Base-by-base conservation (phyloP, 2,797 vertebrate genomes). In the Neostethus bicornis region DNA sequence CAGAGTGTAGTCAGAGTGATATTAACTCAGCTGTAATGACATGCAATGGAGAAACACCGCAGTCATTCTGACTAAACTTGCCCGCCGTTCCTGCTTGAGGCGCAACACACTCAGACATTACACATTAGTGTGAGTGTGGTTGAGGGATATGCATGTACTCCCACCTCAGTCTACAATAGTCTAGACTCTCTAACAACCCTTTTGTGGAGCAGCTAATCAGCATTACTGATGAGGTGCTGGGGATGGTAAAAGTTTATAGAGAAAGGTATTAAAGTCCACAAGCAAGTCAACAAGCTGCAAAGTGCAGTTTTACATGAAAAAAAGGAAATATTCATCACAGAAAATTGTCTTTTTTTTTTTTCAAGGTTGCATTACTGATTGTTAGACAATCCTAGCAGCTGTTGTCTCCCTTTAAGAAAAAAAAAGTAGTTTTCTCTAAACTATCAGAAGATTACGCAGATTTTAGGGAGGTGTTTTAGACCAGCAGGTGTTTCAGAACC, bases 161-260 rank as follows among this genome's bases (percentile, higher is more conserved):
- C 62, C 60, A 71, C 66, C 38, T 64, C 52, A 56, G 62, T 75
- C 73, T 70, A 39, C 49, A 47, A 46, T 46, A 37, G 85, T 87
- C 83, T 88, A 88, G 83, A 87, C 87, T 83, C 56, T 74, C 64
- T 79, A 81, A 82, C 70, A 80, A 75, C 63, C 62, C 66, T 50
- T 60, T 54, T 51, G 60, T 66, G 57, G 51, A 83, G 77, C 61
- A 13, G 54, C 54, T 84, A 75, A 81, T 88, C 74, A 86, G 66
- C 72, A 49, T 37, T 68, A 70, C 75, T 63, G 68, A 81, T 75
- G 75, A 67, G 69, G 66, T 17, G 44, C n/a, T 23, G 54, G 57
- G 42, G 75, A 59, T 49, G 52, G 51, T 54, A 53, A 24, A 49
- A 76, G 58, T 44, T 62, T 48, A 54, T 34, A 42, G 14, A n/a